Evolutionary conservation across 1,140 invertebrate species (phyloP).

Genomic region (Halyomorpha halys): DNA sequence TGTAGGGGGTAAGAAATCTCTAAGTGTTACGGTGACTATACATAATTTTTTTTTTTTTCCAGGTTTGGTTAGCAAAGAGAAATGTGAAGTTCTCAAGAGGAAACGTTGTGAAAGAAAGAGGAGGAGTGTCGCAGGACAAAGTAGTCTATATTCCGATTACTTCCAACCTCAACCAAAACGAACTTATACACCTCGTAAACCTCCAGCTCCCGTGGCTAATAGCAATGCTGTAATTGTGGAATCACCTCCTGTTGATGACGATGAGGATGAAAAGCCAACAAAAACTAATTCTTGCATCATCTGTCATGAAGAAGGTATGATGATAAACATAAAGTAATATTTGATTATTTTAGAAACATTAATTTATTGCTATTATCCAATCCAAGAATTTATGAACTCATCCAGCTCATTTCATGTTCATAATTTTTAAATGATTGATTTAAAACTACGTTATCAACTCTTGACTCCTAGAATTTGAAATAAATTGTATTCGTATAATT

Average conservation of each 20-base stretch:
- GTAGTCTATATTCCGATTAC: slow-evolving; percentile 22
- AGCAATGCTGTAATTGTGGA: slow-evolving; percentile 1
- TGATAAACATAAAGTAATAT: neutral
- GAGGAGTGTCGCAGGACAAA: slow-evolving; percentile 21
- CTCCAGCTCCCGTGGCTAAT: neutral
- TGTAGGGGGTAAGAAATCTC: too few species aligned
- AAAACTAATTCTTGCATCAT: neutral
- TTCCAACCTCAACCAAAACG: slow-evolving; percentile 17
- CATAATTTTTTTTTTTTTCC: neutral
- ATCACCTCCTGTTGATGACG: slow-evolving; percentile 9
- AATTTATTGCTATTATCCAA: neutral
- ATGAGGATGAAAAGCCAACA: slow-evolving; percentile 9
- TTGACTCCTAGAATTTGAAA: too few species aligned
- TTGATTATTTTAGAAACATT: neutral
- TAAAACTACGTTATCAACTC: too few species aligned
- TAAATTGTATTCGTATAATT: too few species aligned
- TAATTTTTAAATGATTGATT: too few species aligned
- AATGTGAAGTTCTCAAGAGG: slow-evolving; percentile 14
- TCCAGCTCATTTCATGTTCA: too few species aligned
- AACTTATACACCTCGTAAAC: neutral
- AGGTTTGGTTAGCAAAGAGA: slow-evolving; percentile 9
- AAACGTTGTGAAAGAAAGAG: slow-evolving; percentile 20
- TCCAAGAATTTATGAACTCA: neutral
- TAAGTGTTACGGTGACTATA: too few species aligned
- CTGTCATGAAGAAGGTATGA: slow-evolving; percentile 16